phyloP scores from a whole-genome alignment of 2,797 vertebrate genomes.

The Hippopotamyrus pictus region DNA sequence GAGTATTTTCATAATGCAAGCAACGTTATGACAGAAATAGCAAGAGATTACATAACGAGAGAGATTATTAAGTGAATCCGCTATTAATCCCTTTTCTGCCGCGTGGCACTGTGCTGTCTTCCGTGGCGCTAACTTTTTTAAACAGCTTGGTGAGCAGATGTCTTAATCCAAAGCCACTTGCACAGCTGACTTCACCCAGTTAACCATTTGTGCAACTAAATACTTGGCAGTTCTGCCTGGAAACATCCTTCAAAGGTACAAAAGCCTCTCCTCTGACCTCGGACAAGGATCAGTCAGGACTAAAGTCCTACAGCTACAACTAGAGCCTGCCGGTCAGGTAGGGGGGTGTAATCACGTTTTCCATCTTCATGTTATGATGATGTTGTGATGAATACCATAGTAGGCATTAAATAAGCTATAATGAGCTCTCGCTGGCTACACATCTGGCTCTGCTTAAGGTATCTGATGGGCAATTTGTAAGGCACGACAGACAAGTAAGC shows the following conservation, averaged over 20 bases:
- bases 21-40: not conserved
- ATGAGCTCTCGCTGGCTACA: not conserved
- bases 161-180: slow-evolving; percentile 1
- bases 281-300: not conserved
- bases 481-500: not conserved
- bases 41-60: not conserved
- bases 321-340: not conserved
- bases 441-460: not conserved
- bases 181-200: not conserved
- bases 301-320: not conserved
- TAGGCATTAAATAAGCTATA: slow-evolving; percentile 4
- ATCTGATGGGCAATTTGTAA: not conserved
- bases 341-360: not conserved
- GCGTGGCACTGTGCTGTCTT: not conserved
- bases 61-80: not conserved
- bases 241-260: not conserved
- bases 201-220: not conserved
- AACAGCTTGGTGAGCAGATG: slow-evolving; percentile 3
- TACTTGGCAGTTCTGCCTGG: not conserved
- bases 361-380: not conserved
- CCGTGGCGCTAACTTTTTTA: not conserved
- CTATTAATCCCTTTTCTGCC: not conserved
- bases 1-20: not conserved
- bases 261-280: not conserved
- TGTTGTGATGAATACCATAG: not conserved